These are phyloP conservation scores for Silurus asotus DNA, from an alignment of 2,113 vertebrate genomes.

Conservation along the genomic window DNA sequence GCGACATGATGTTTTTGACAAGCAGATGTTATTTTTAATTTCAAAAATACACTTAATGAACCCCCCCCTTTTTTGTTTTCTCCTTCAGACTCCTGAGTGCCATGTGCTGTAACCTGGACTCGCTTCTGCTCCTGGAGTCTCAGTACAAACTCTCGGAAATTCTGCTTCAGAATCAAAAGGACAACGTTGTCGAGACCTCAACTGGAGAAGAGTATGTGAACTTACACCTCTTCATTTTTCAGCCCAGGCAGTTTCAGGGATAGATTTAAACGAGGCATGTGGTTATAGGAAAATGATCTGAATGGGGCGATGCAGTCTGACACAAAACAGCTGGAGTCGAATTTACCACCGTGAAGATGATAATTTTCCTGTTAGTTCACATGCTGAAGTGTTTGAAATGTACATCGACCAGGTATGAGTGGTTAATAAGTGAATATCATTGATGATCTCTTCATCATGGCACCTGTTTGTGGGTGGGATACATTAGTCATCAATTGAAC, in stretches of 20 bases:
- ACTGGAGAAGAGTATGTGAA: slow-evolving; percentile 70
- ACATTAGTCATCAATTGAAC: no score
- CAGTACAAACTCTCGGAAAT: slow-evolving; percentile 84
- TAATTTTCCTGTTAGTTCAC: background rate
- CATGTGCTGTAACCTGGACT: slow-evolving; percentile 87
- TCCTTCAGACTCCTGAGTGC: slow-evolving; percentile 83
- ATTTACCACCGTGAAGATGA: background rate
- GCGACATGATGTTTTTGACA: background rate
- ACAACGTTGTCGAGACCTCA: slow-evolving; percentile 72
- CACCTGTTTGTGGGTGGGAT: no score
- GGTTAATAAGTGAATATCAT: no score
- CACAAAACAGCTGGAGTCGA: background rate
- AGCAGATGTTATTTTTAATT: background rate
- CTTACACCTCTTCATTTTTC: background rate
- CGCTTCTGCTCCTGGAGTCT: slow-evolving; percentile 85
- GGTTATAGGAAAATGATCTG: background rate
- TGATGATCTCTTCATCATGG: background rate
- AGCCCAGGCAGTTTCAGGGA: no score
- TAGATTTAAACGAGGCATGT: background rate
- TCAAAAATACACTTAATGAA: background rate
- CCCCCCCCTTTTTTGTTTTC: background rate
- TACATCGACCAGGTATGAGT: background rate
- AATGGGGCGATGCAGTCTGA: background rate
- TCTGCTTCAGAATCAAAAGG: slow-evolving; percentile 83
- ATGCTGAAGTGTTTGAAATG: background rate